Evolutionary conservation across 1,140 invertebrate species (phyloP).

Genomic region (fruit fly (Drosophila melanogaster)): Release_6_plus_ISO1_MT NT_037436.4:6884501-6885000

Average conservation of each 20-base stretch:
- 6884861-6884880: too few relatives aligned
- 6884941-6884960: slow-evolving; percentile 74
- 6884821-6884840: too few relatives aligned
- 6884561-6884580: slow-evolving; percentile 51
- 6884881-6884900: too few relatives aligned
- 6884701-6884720: slow-evolving; percentile 8
- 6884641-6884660: slow-evolving; percentile 35
- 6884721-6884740: background rate
- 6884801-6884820: too few relatives aligned
- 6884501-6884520: slow-evolving; percentile 67
- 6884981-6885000: slow-evolving; percentile 16
- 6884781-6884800: too few relatives aligned
- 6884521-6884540: slow-evolving; percentile 84
- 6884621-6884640: slow-evolving; percentile 22
- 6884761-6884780: too few relatives aligned
- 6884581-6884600: slow-evolving; percentile 50
- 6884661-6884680: slow-evolving; percentile 33
- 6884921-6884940: slow-evolving; percentile 23
- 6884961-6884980: slow-evolving; percentile 66
- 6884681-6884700: slow-evolving; percentile 19
- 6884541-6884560: slow-evolving; percentile 72
- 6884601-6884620: slow-evolving; percentile 50
- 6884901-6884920: slow-evolving; percentile 4
- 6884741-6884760: background rate
- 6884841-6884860: too few relatives aligned